These are phyloP conservation scores for Gambelia wislizenii DNA, from an alignment of 2,797 vertebrate species.

Conservation along the genomic window DNA sequence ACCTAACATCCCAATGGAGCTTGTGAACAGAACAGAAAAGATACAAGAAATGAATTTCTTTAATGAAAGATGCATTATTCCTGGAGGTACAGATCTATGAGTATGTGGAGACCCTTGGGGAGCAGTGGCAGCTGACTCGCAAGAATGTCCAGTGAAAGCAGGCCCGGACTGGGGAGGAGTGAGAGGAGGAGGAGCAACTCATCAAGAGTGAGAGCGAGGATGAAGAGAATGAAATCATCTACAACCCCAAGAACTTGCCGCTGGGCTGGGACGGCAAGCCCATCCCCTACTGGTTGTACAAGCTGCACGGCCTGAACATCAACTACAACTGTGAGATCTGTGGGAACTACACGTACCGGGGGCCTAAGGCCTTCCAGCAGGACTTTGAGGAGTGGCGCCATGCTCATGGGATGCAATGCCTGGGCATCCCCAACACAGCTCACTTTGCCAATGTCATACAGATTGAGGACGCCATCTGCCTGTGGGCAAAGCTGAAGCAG, in stretches of 20 bases:
- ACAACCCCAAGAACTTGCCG: slow-evolving; percentile 98
- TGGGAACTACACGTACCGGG: slow-evolving; percentile 97
- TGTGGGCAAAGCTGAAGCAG: slow-evolving; percentile 97
- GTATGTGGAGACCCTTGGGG: slow-evolving; percentile 95
- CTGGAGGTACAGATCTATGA: slow-evolving; percentile 97
- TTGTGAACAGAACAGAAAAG: slow-evolving; percentile 29
- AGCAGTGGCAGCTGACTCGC: slow-evolving; percentile 95
- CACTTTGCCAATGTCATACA: slow-evolving; percentile 99
- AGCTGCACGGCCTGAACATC: slow-evolving; percentile 96
- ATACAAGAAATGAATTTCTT: slow-evolving; percentile 39
- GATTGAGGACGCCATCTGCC: slow-evolving; percentile 98
- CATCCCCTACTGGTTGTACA: slow-evolving; percentile 97
- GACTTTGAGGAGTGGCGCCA: slow-evolving; percentile 99
- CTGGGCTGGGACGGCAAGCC: slow-evolving; percentile 99
- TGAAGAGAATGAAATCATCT: slow-evolving; percentile 98
- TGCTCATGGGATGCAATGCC: slow-evolving; percentile 95
- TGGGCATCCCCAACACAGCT: slow-evolving; percentile 97
- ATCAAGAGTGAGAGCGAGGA: slow-evolving; percentile 98
- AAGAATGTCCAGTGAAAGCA: slow-evolving; percentile 98
- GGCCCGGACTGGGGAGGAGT: slow-evolving; percentile 94
- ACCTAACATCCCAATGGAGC: background rate
- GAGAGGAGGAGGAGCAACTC: slow-evolving; percentile 97
- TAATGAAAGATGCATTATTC: slow-evolving; percentile 77
- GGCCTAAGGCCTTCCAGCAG: slow-evolving; percentile 97
- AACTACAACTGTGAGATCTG: slow-evolving; percentile 99